phyloP scores from a whole-genome alignment of 2,888 invertebrate genomes.

The Baronia brevicornis region DNA sequence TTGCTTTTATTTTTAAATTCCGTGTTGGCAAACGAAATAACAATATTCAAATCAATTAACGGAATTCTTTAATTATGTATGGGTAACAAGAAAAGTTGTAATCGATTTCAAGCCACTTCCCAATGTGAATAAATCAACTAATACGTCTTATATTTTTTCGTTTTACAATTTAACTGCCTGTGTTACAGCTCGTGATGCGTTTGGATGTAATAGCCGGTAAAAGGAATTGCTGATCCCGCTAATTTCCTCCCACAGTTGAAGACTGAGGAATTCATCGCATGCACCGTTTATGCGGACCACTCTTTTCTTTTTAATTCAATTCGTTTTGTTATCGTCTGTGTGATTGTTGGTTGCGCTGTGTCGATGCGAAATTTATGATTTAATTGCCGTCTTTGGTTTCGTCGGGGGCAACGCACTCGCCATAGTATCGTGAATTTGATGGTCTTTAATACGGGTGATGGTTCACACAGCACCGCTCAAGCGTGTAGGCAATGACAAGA shows the following conservation, averaged over 20 bases:
- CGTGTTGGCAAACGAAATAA: constrained; percentile 14
- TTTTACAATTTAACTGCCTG: constrained; percentile 29
- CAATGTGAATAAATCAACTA: constrained; percentile 41
- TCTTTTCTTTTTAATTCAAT: constrained; percentile 41
- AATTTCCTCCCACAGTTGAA: constrained; percentile 47
- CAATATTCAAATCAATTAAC: constrained; percentile 36
- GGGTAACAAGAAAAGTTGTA: constrained; percentile 29
- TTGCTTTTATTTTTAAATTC: neutral
- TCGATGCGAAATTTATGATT: constrained; percentile 71
- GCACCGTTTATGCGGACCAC: constrained; percentile 43
- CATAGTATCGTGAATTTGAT: constrained; percentile 15
- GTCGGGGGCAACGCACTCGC: constrained; percentile 31
- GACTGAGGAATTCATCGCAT: constrained; percentile 47
- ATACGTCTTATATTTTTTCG: constrained; percentile 32
- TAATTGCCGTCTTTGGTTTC: constrained; percentile 58
- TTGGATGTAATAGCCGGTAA: constrained; percentile 29
- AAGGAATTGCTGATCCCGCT: constrained; percentile 31
- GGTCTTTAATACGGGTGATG: constrained; percentile 18
- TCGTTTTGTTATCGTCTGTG: constrained; percentile 67
- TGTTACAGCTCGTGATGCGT: constrained; percentile 25
- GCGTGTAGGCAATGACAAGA: constrained; percentile 36
- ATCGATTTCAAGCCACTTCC: constrained; percentile 35
- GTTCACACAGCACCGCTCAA: constrained; percentile 29
- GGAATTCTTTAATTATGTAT: constrained; percentile 34
- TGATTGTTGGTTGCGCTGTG: constrained; percentile 69